Percentiles rank a stretch among this genome's conserved stretches.
Evolutionary conservation across 2,888 invertebrate species (phyloP).

Genomic region (Pseudococcus jackbeardsleyi): DNA sequence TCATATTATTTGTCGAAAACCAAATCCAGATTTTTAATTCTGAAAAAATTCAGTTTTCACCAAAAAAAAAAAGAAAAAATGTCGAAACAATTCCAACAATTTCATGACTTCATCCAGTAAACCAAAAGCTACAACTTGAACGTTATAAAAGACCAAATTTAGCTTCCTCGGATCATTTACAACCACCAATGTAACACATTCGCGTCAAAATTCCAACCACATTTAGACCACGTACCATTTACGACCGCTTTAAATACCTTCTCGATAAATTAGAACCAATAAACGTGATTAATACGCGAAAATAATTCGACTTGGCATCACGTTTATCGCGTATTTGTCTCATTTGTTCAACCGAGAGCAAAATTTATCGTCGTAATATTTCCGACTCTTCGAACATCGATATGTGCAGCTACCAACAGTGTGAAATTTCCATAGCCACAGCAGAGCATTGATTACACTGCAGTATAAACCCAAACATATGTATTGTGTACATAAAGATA

Average conservation of each 20-base stretch:
- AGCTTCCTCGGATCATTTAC: not conserved
- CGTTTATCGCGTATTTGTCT: not conserved
- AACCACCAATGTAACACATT: not conserved
- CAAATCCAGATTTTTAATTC: too few species aligned
- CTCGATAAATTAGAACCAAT: not conserved
- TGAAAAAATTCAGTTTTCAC: too few species aligned
- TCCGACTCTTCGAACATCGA: not conserved
- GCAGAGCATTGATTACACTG: not conserved
- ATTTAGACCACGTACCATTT: not conserved
- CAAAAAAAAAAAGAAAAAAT: too few species aligned
- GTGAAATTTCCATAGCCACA: not conserved
- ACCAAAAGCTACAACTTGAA: too few species aligned
- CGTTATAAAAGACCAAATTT: too few species aligned
- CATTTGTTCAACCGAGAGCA: not conserved
- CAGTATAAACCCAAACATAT: not conserved
- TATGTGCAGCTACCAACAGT: not conserved
- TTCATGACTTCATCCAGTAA: too few species aligned
- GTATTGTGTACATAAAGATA: not conserved
- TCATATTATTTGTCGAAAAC: too few species aligned
- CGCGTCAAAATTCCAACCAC: not conserved
- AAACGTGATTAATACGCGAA: slow-evolving; percentile 12
- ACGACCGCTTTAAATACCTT: not conserved
- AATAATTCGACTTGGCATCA: slow-evolving; percentile 6
- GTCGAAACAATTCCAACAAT: too few species aligned
- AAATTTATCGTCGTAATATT: not conserved